Evolutionary conservation across 2,888 invertebrate genomes (phyloP).

Genomic region (Drosophila kokeensis): DNA sequence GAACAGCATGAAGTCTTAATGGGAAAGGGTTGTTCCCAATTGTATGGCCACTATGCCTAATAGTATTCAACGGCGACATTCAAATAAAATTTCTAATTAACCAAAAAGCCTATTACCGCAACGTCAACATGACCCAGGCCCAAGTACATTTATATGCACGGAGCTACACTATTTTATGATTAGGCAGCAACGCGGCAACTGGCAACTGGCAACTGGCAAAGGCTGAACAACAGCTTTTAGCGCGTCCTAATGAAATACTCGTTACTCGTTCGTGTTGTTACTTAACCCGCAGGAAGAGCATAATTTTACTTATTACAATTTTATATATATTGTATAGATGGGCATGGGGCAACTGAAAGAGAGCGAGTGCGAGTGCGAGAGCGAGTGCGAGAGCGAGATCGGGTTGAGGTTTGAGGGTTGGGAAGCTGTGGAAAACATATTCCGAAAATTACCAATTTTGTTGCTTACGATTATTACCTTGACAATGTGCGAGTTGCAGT

Average conservation of each 20-base stretch:
- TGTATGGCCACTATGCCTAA: slow-evolving; percentile 5
- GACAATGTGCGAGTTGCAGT: slow-evolving; percentile 61
- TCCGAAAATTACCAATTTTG: slow-evolving; percentile 79
- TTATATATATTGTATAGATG: slow-evolving; percentile 63
- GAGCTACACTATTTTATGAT: slow-evolving; percentile 75
- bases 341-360: background rate
- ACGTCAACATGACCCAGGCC: slow-evolving; percentile 41
- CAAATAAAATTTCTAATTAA: slow-evolving; percentile 75
- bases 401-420: background rate
- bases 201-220: slow-evolving; percentile 19
- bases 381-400: background rate
- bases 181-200: slow-evolving; percentile 48
- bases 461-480: slow-evolving; percentile 80
- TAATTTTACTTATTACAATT: slow-evolving; percentile 79
- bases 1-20: background rate
- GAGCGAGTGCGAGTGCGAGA: background rate
- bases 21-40: background rate
- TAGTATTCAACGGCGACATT: slow-evolving; percentile 27
- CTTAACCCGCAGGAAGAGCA: slow-evolving; percentile 47
- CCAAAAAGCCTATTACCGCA: slow-evolving; percentile 73
- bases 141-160: slow-evolving; percentile 17
- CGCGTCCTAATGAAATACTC: slow-evolving; percentile 55
- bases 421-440: slow-evolving; percentile 58
- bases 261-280: slow-evolving; percentile 36
- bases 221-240: slow-evolving; percentile 67